These are phyloP conservation scores for Cairina moschata DNA, from an alignment of 2,113 vertebrate species.

Conservation along the genomic window DNA sequence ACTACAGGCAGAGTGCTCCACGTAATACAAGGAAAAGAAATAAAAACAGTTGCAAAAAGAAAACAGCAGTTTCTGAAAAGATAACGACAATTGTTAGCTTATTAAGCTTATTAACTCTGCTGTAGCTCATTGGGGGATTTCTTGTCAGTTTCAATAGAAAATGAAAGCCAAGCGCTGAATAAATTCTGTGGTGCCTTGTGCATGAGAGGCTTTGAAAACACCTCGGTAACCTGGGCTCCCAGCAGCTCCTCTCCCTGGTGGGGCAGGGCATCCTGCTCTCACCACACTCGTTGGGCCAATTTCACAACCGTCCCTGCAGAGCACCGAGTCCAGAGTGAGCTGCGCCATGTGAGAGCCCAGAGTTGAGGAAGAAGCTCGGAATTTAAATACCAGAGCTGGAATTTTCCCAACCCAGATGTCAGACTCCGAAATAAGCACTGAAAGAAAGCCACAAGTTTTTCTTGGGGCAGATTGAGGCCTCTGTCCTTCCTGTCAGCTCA, in stretches of 20 bases:
- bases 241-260: conserved; percentile 13
- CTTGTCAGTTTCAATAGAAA: conserved; percentile 62
- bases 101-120: conserved; percentile 65
- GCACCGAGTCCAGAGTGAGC: background rate
- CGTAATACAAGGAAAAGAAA: background rate
- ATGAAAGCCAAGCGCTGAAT: conserved; percentile 41
- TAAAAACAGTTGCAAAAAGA: conserved; percentile 14
- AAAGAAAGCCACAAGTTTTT: background rate
- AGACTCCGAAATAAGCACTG: background rate
- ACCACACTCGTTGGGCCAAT: background rate
- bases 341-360: background rate
- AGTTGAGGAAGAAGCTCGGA: background rate
- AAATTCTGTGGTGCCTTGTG: background rate
- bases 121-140: conserved; percentile 27
- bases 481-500: background rate
- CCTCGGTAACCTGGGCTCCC: conserved; percentile 44
- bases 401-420: background rate
- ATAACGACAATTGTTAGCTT: conserved; percentile 65
- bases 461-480: background rate
- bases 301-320: background rate
- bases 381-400: background rate
- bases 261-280: background rate
- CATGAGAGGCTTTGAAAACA: conserved; percentile 44
- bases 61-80: conserved; percentile 28
- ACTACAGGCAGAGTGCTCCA: background rate